These are phyloP conservation scores for Neuroterus valhalla DNA, from an alignment of 1,140 invertebrate genomes.

Conservation along the genomic window DNA sequence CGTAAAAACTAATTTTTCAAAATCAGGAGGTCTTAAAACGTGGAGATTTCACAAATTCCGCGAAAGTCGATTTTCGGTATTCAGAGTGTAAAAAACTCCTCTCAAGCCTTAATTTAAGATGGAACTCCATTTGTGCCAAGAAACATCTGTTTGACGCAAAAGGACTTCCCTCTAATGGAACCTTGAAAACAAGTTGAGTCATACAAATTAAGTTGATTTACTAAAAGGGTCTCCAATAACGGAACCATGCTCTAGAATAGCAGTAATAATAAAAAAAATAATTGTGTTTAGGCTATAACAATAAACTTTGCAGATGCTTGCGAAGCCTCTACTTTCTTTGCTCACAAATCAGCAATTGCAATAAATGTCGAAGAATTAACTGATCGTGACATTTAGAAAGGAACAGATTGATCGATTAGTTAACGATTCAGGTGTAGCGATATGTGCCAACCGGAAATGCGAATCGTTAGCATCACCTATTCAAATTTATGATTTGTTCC, in stretches of 20 bases:
- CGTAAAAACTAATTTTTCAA: too few relatives aligned
- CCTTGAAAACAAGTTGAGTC: too few relatives aligned
- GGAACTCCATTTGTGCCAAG: too few relatives aligned
- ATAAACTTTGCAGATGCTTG: neutral
- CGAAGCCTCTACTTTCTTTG: constrained; percentile 1
- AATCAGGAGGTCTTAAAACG: too few relatives aligned
- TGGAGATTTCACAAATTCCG: too few relatives aligned
- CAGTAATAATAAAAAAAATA: neutral
- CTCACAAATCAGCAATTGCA: constrained; percentile 3
- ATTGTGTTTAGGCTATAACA: constrained; percentile 10
- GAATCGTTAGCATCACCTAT: neutral
- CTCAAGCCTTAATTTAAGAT: too few relatives aligned
- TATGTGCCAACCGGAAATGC: constrained; percentile 14
- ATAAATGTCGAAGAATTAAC: constrained; percentile 28
- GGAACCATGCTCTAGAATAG: neutral
- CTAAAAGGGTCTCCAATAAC: neutral
- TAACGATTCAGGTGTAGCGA: neutral
- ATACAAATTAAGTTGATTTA: too few relatives aligned
- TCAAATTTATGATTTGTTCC: neutral
- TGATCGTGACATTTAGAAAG: constrained; percentile 12
- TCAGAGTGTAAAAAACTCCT: too few relatives aligned
- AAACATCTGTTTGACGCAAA: too few relatives aligned
- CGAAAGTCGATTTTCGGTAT: too few relatives aligned
- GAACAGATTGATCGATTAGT: constrained; percentile 25
- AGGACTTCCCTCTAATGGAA: too few relatives aligned